Evolutionary conservation across 1,140 invertebrate genomes (phyloP), one percentile per base, ranked within the genome.

Genomic region (Magallana gigas): DNA sequence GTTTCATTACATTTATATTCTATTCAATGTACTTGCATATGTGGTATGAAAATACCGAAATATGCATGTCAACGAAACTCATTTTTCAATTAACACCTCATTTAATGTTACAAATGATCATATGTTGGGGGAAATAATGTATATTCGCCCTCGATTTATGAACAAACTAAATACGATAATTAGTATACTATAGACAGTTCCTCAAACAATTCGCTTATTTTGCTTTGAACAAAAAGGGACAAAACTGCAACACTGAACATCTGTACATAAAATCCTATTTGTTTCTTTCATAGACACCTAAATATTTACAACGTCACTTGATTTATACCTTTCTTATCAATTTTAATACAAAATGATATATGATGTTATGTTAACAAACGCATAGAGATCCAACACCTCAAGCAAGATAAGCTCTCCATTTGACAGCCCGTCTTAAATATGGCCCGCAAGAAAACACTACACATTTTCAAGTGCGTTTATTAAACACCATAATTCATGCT

Each of bases 341-440:
- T 76, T 57, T 85, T 76, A 85, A 85, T 85, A 71, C 64, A 85
- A 85, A 71, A 76, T 85, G 84, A 85, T 85, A 85, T 85, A 85
- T 76, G 84, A 59, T 76, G 62, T 59, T 76, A 36, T 76, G 84
- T 85, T 85, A 85, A 85, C 68, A 85, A 85, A 85, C 36, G 84
- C 84, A 71, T 85, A 76, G 84, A 71, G 62, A 85, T 36, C 9
- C 64, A 59, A 85, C 84, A 85, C 84, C 84, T 59, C 68, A n/a
- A 57, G 64, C 16, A 23, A 56, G 56, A 59, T 85, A 76, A 56
- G 36, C 84, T 62, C 29, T 16, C 56, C 57, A 48, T 48, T 36
- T 85, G 84, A 85, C 84, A 85, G 36, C 48, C 36, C n/a, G 57
- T 57, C 84, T 71, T 76, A 76, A 85, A 58, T 60, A 48, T 76